A percentile compares a stretch with the other conserved stretches of the same genome.
These are phyloP conservation scores for Columbina picui DNA, from an alignment of 2,113 vertebrate species.

Conservation along the genomic window DNA sequence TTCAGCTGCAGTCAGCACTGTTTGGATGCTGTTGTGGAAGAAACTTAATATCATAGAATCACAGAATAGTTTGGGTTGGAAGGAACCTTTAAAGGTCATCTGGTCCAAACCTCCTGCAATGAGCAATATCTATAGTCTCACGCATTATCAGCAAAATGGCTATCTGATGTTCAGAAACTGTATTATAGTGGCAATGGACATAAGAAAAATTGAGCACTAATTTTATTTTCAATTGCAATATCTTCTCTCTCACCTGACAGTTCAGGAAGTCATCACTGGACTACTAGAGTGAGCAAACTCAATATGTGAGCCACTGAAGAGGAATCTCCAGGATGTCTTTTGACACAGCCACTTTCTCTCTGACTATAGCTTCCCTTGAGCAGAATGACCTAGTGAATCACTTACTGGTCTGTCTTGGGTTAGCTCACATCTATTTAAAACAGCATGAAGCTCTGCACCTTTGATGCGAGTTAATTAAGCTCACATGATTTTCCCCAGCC, in stretches of 20 bases:
- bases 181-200: not conserved
- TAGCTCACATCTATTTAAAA: constrained; percentile 60
- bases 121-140: not conserved
- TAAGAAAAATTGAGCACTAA: not conserved
- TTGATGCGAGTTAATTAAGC: constrained; percentile 75
- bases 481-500: constrained; percentile 33
- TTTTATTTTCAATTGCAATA: not conserved
- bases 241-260: not conserved
- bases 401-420: constrained; percentile 20
- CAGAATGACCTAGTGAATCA: constrained; percentile 14
- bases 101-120: no score
- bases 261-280: not conserved
- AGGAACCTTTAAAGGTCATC: no score
- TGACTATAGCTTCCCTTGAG: not conserved
- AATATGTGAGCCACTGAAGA: not conserved
- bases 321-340: not conserved
- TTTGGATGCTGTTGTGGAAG: not conserved
- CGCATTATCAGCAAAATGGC: not conserved
- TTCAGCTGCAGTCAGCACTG: not conserved
- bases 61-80: no score
- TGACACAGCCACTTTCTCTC: not conserved
- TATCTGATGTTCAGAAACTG: not conserved
- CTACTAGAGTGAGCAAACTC: not conserved
- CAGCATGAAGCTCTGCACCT: constrained; percentile 50
- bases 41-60: not conserved